Evolutionary conservation across 92 coral and sea anemone genomes (phyloP), one percentile per base, ranked within the genome.

Genomic region (Palythoa grandis): DNA sequence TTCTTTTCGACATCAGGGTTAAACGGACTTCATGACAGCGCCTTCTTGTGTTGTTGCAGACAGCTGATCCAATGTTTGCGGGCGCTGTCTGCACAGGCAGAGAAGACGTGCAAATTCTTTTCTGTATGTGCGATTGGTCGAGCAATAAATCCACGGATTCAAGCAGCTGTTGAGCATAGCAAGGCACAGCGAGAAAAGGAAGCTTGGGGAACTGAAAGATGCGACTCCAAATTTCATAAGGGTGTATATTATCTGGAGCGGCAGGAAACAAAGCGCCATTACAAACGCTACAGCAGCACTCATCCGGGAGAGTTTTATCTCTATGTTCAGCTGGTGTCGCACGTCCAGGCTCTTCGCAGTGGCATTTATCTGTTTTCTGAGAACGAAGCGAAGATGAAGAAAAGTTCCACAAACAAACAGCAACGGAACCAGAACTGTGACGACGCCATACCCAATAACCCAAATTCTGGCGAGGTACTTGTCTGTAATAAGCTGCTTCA

Each of bases 161-260:
- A 78, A 65, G 54, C 83, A 78, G 83, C 71, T 78, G 39, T 78
- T 78, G 56, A 78, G 15, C 83, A 78, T 78, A 65, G 70, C 54
- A 20, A 78, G 83, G 57, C 83, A 78, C 35, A 61, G 20, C 22
- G 71, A 20, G 11, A 22, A 7, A 35, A 57, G 52, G 25, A 54
- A 19, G 24, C 37, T 38, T 16, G 83, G 83, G 2, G 83, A 78
- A 29, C 20, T 58, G 17, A 78, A 57, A 14, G 83, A 3, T 15
- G 56, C 56, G 40, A 78, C 35, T 11, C 35, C 83, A 39, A 78
- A 78, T 43, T 78, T 78, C 50, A 47, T 38, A 40, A 78, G 83
- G 37, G 83, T 29, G 71, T 57, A 78, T 25, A 48, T 39, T 60
- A 39, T 78, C 29, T 78, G 83, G 22, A 78, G 23, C 11, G 83